Base-by-base conservation (phyloP, 2,113 vertebrate species). In the Proterorhinus semilunaris region DNA sequence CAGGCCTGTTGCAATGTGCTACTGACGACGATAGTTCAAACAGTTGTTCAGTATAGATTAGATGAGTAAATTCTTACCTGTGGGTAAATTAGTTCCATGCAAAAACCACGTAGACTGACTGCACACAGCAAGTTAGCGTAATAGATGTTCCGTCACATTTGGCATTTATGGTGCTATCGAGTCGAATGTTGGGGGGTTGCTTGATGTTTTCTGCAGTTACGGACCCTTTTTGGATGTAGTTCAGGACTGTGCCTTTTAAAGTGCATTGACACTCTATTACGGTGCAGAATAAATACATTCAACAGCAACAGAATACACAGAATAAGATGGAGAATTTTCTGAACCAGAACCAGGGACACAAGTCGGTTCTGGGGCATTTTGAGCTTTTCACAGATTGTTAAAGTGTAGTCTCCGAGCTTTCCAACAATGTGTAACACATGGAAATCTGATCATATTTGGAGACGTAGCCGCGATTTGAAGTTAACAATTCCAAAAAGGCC, bases 191-290 rank as follows among this genome's bases (percentile, higher is more conserved):
- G 1, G 90, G 89, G 16, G 75, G 82, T 21, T 43, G 3, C 49
- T 10, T n/a, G 71, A 92, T 82, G 0, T 58, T 0, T 2, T 0
- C 0, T 0, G 0, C 1, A 7, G 0, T 6, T 5, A 88, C 27
- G 4, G 0, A 0, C 68, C 78, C 73, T 1, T 13, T 64, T 61
- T 91, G 87, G 5, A 51, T 5, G 66, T 85, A 78, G 0, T 27
- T 1, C 5, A 91, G 6, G 8, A 0, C 12, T 0, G 0, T 3
- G 0, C 46, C 65, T 8, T 0, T 44, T 8, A 85, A 48, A 49
- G 21, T 75, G 44, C 91, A 92, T 61, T 76, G 27, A 50, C 90
- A 92, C 9, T 0, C 0, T 36, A 88, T 90, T 92, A 76, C 50
- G 17, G 74, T n/a, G 11, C 52, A 54, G 21, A 75, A 9, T 1